phyloP scores from a whole-genome alignment of 1,140 invertebrate genomes.

The Carcinoscorpius rotundicauda region DNA sequence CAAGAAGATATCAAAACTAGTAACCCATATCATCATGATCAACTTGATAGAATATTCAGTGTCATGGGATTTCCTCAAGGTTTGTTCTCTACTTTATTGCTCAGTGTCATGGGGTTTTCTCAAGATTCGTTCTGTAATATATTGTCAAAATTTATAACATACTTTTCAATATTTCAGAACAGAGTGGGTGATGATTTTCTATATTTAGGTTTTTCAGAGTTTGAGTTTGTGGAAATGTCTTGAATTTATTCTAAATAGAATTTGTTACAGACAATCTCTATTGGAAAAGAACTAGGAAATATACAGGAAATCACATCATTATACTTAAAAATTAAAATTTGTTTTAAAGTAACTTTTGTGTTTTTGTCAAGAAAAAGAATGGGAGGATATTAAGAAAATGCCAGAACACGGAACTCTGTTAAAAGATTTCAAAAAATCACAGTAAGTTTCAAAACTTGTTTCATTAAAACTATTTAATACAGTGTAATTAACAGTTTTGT shows the following conservation, averaged over 20 bases:
- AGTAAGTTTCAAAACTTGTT: constrained; percentile 41
- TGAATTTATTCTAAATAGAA: too few species aligned
- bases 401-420: constrained; percentile 92
- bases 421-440: constrained; percentile 94
- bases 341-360: background rate
- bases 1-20: constrained; percentile 99
- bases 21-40: constrained; percentile 99
- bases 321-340: too few species aligned
- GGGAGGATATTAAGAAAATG: constrained; percentile 99
- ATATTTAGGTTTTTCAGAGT: too few species aligned
- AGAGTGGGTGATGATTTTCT: too few species aligned
- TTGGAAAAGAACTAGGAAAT: too few species aligned
- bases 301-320: too few species aligned
- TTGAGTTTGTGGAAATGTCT: too few species aligned
- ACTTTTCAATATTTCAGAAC: too few species aligned
- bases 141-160: constrained; percentile 37
- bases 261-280: too few species aligned
- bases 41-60: constrained; percentile 97
- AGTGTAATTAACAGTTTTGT: too few species aligned
- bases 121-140: constrained; percentile 28
- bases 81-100: constrained; percentile 41
- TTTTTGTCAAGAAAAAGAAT: constrained; percentile 72
- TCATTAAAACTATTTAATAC: too few species aligned
- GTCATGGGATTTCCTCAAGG: constrained; percentile 95
- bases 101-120: constrained; percentile 99